Percentiles rank a stretch among this genome's conserved stretches.
These are phyloP conservation scores for Heterochromis multidens DNA, from an alignment of 2,113 vertebrate genomes.

Conservation along the genomic window DNA sequence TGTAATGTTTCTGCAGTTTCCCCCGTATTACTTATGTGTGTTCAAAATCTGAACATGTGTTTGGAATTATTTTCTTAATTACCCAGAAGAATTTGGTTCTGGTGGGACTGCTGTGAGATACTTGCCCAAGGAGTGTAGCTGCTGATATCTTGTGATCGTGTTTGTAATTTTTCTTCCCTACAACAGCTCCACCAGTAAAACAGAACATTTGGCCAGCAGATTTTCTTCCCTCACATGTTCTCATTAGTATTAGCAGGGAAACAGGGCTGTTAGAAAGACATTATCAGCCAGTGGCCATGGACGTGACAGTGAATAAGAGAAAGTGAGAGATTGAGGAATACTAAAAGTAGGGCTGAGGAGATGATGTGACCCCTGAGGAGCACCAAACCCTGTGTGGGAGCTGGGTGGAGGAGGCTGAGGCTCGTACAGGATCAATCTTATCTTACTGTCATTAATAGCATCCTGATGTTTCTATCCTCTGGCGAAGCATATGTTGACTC, in stretches of 20 bases:
- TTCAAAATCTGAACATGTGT: background rate
- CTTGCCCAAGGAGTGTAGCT: background rate
- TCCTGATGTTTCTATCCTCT: constrained; percentile 69
- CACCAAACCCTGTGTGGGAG: constrained; percentile 22
- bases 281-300: background rate
- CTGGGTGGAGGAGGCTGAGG: background rate
- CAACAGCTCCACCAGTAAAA: background rate
- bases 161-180: constrained; percentile 20
- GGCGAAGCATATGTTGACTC: background rate
- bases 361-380: constrained; percentile 17
- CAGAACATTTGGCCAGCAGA: constrained; percentile 41
- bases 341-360: constrained; percentile 7
- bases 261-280: background rate
- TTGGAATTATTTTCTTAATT: background rate
- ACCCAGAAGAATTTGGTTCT: background rate
- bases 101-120: background rate
- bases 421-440: constrained; percentile 71
- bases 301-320: background rate
- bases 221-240: background rate
- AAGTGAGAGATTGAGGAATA: background rate
- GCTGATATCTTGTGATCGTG: constrained; percentile 11
- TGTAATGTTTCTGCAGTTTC: background rate
- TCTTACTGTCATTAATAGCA: constrained; percentile 62
- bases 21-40: background rate
- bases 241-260: background rate